These are phyloP conservation scores for Lochmaea capreae DNA, from an alignment of 2,888 invertebrate genomes.

Conservation along the genomic window DNA sequence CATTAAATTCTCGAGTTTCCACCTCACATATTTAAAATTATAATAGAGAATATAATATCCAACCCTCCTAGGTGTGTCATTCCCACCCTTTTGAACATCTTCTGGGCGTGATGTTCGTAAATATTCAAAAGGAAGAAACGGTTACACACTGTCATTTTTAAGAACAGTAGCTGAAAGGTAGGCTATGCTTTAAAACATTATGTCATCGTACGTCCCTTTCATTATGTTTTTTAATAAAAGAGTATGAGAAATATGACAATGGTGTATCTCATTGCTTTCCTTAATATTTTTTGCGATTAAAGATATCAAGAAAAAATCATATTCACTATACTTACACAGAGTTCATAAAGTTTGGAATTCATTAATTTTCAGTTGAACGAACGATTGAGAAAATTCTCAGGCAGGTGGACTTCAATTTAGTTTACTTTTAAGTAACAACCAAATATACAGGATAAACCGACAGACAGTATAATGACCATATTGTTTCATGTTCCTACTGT, in stretches of 20 bases:
- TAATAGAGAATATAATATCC: conserved; percentile 32
- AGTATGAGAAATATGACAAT: background rate
- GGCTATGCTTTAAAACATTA: conserved; percentile 27
- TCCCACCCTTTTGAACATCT: conserved; percentile 47
- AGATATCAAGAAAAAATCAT: too few relatives aligned
- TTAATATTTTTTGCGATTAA: too few relatives aligned
- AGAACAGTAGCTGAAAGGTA: conserved; percentile 17
- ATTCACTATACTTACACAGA: too few relatives aligned
- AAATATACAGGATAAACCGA: too few relatives aligned
- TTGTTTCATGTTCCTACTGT: too few relatives aligned
- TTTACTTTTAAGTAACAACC: too few relatives aligned
- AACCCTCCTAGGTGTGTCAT: conserved; percentile 40
- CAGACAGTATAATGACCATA: too few relatives aligned
- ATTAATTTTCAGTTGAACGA: too few relatives aligned
- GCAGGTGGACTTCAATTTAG: too few relatives aligned
- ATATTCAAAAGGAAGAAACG: conserved; percentile 44
- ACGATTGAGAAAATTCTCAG: too few relatives aligned
- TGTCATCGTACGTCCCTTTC: conserved; percentile 7
- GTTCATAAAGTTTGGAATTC: too few relatives aligned
- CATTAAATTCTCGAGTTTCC: conserved; percentile 19
- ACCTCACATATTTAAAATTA: conserved; percentile 23
- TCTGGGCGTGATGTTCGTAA: conserved; percentile 48
- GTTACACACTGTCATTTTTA: conserved; percentile 32
- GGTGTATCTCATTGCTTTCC: background rate
- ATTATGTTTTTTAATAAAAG: background rate